Percentiles rank a stretch among this genome's conserved stretches.
Evolutionary conservation across 2,888 invertebrate species (phyloP).

Genomic region (Neoaliturus tenellus): DNA sequence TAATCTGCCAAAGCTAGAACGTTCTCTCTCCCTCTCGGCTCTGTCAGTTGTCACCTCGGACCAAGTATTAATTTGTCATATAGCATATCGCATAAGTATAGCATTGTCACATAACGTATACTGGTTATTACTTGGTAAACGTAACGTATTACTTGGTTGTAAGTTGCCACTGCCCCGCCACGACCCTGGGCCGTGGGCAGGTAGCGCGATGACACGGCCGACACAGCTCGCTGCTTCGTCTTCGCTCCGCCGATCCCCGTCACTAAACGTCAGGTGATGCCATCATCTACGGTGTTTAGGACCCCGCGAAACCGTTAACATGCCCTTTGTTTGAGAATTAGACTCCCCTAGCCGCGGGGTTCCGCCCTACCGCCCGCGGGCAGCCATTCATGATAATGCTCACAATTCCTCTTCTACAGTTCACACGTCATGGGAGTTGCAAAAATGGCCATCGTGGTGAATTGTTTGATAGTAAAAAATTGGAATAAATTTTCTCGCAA

Average conservation of each 20-base stretch:
- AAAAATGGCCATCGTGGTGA: background rate
- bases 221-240: no score
- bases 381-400: background rate
- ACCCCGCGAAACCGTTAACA: background rate
- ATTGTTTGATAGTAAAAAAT: background rate
- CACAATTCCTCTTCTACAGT: background rate
- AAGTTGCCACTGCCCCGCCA: no score
- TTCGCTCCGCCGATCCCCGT: background rate
- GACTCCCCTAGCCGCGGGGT: background rate
- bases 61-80: no score
- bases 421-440: background rate
- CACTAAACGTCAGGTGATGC: background rate
- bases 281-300: conserved; percentile 30
- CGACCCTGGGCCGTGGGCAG: no score
- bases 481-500: background rate
- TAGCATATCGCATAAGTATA: no score
- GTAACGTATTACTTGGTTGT: no score
- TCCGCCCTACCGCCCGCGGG: background rate
- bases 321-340: conserved; percentile 8
- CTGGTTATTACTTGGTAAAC: no score
- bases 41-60: no score
- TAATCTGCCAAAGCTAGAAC: no score
- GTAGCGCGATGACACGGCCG: no score
- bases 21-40: no score
- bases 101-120: no score